Evolutionary conservation across 1,140 invertebrate species (phyloP).

Genomic region (Babylonia areolata): DNA sequence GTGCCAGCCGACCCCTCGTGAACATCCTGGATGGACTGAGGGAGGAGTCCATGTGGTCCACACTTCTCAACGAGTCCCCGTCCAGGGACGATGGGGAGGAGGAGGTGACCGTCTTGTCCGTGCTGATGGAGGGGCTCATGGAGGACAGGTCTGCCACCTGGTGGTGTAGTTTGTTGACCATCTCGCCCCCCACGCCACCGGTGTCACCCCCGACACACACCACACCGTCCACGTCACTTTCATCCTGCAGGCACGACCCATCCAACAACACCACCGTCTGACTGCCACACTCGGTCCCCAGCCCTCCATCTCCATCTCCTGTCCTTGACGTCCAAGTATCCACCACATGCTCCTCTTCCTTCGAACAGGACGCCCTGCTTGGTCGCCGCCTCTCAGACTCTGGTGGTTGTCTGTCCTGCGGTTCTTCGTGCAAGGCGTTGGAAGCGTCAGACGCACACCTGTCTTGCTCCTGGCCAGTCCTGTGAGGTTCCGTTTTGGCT

Average conservation of each 20-base stretch:
- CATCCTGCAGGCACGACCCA: conserved; percentile 2
- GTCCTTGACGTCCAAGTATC: not conserved
- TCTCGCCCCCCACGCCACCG: not conserved
- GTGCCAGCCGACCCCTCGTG: not conserved
- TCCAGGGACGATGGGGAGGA: not conserved
- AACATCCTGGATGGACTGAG: not conserved
- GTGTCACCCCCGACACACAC: too few relatives aligned
- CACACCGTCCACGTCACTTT: conserved; percentile 20
- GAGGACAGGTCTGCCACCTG: not conserved
- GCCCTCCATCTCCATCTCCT: not conserved
- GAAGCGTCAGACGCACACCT: not conserved
- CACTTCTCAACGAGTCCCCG: not conserved
- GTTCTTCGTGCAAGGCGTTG: not conserved
- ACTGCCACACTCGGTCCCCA: not conserved
- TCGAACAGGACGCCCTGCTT: not conserved
- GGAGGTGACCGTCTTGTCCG: not conserved
- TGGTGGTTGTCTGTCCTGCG: not conserved
- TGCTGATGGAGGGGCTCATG: not conserved
- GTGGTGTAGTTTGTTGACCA: not conserved
- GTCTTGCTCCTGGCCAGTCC: not conserved
- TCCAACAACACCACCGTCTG: not conserved
- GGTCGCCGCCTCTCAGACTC: not conserved
- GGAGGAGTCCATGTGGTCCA: not conserved
- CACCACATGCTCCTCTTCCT: not conserved
- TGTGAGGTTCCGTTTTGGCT: not conserved